A percentile compares a stretch with the other conserved stretches of the same genome.
These are phyloP conservation scores for Acleris cristana DNA, from an alignment of 2,888 invertebrate species.

Conservation along the genomic window DNA sequence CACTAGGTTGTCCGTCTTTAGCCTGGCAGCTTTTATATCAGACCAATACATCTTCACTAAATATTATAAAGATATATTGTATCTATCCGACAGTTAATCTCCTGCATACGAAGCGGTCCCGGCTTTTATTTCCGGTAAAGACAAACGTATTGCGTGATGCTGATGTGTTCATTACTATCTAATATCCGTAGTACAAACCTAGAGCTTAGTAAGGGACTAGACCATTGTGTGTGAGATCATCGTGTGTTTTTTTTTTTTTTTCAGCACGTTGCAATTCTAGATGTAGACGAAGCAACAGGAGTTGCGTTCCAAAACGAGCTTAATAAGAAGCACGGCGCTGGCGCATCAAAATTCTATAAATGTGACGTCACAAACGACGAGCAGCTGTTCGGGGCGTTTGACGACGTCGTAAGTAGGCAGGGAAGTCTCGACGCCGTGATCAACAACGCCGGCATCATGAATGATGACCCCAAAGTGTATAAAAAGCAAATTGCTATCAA, in stretches of 20 bases:
- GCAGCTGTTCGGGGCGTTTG: slow-evolving; percentile 47
- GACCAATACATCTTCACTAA: too few relatives aligned
- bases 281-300: slow-evolving; percentile 50
- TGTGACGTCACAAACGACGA: slow-evolving; percentile 56
- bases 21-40: too few relatives aligned
- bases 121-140: too few relatives aligned
- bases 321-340: slow-evolving; percentile 45
- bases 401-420: slow-evolving; percentile 43
- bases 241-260: not conserved
- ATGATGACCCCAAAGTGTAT: slow-evolving; percentile 49
- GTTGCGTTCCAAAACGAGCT: slow-evolving; percentile 48
- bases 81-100: too few relatives aligned
- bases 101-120: too few relatives aligned
- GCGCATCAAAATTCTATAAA: slow-evolving; percentile 50
- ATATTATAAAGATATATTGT: too few relatives aligned
- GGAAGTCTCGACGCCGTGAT: slow-evolving; percentile 53
- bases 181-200: too few relatives aligned
- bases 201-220: too few relatives aligned
- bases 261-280: slow-evolving; percentile 55
- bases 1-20: too few relatives aligned
- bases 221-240: too few relatives aligned
- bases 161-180: too few relatives aligned
- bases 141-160: too few relatives aligned
- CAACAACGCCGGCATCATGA: slow-evolving; percentile 57
- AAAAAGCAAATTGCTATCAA: slow-evolving; percentile 56